Base-by-base conservation (phyloP, 2,888 invertebrate species). In the Amaurobius ferox region DNA sequence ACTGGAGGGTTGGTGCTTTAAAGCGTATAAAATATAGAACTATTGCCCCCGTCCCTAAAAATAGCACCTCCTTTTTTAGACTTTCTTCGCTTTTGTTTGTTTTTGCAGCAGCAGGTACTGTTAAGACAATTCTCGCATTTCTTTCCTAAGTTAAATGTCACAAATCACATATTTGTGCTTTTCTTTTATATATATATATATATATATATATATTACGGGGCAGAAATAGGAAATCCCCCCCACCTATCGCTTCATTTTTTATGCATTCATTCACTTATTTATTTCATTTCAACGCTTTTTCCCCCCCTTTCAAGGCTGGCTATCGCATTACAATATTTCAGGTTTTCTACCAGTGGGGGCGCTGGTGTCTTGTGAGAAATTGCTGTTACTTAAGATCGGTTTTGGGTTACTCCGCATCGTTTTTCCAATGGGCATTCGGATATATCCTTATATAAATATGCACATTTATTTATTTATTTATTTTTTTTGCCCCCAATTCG, bases 281-380 rank as follows among this genome's bases (percentile, higher is more conserved):
- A 48, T 39, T 35, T 32, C 73, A 26, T 61, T 67, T 28, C 35
- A 35, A 67, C 26, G 48, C 40, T 30, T 26, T 67, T 35, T 32
- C 35, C n/a, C n/a, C 9, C 6, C 44, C 44, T 26, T 26, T n/a
- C 6, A 23, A 77, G 32, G 23, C 32, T 7, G 66, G 67, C 66
- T 80, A 81, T 81, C 74, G 70, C 81, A 81, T 81, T 81, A 81
- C 81, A 81, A 81, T 81, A 81, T 81, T 74, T 81, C 68, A 81
- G 74, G 67, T 74, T 72, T 74, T 70, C 39, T 26, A 39, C 40
- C 61, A n/a, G 28, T 40, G 77, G 28, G 62, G n/a, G 79, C 48
- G 35, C 71, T 79, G 68, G 35, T 72, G 44, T 79, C 66, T 67
- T 67, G 72, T 81, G 81, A 81, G 70, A 70, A 81, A 81, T 81